phyloP scores from a whole-genome alignment of 1,140 invertebrate species.

The Ceratina australensis region DNA sequence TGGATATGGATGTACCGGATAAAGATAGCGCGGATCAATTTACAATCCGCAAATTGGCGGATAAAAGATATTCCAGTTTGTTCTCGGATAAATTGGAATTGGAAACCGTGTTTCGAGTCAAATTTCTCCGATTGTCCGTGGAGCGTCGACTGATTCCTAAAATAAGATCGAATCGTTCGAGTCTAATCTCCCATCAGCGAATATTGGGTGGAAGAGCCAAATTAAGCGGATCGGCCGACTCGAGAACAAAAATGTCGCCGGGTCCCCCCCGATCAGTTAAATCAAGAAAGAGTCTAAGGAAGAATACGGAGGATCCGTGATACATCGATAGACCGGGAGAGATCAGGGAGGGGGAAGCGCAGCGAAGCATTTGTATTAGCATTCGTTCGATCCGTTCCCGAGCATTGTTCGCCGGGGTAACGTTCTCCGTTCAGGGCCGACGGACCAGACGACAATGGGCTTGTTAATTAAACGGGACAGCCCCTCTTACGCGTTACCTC shows the following conservation, averaged over 20 bases:
- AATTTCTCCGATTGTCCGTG: too few relatives aligned
- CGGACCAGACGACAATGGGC: conserved; percentile 33
- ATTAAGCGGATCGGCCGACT: not conserved
- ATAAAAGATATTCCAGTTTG: too few relatives aligned
- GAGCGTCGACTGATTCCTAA: too few relatives aligned
- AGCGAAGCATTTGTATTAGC: conserved; percentile 1
- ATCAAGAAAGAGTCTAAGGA: not conserved
- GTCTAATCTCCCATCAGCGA: not conserved
- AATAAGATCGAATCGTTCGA: too few relatives aligned
- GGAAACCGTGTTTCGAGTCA: too few relatives aligned
- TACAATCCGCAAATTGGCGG: too few relatives aligned
- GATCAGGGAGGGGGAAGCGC: not conserved
- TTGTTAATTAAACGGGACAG: conserved; percentile 58
- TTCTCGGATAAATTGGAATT: too few relatives aligned
- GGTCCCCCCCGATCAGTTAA: not conserved
- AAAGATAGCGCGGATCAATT: too few relatives aligned
- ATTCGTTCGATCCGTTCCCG: conserved; percentile 24
- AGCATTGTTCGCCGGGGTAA: conserved; percentile 18
- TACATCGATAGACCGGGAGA: not conserved
- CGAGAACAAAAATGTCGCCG: not conserved
- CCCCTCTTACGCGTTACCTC: conserved; percentile 54
- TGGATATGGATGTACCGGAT: too few relatives aligned
- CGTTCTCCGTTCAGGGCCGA: conserved; percentile 1
- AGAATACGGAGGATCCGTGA: not conserved
- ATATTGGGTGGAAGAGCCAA: not conserved